Evolutionary conservation across 2,888 invertebrate species (phyloP), one percentile per base, ranked within the genome.

Genomic region (Xanthia icteritia): DNA sequence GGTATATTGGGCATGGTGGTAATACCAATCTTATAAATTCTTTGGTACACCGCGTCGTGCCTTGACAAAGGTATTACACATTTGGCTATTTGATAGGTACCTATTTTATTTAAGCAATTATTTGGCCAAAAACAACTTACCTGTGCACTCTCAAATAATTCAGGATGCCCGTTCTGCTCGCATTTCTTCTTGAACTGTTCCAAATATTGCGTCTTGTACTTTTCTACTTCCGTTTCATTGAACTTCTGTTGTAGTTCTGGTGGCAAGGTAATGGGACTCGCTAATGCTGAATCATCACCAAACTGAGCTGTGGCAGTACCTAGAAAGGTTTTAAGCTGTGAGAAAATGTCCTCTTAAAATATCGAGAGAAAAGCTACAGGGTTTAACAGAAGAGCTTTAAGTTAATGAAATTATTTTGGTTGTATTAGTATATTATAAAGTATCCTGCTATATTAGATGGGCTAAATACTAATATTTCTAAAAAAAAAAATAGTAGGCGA

Each of bases 111-210:
- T 1, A 31, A 66, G 0, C 5, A 45, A 66, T 36, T 67, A 36
- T 51, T 17, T 1, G 17, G 1, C 0, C 36, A 11, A 1, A 36
- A 39, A 61, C 36, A 51, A 88, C 94, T 90, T 91, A 97, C 97
- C 91, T 97, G 96, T 4, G 97, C 97, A 51, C 94, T 95, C 0
- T 93, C 94, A 85, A 93, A 98, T 0, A 97, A 97, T 5, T 97
- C 96, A 2, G 94, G 94, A 0, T 97, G 95, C 9, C 97, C 98
- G 83, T 97, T 97, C 79, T 97, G 97, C 6, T 97, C 95, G 89
- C 98, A 98, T 92, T 98, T 98, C 74, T 97, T 97, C 90, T 97
- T 97, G 27, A 98, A 92, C 0, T 96, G 90, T 56, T 97, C 94
- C 73, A 97, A 94, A 0, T 97, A 95, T 76, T 97, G 91, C 36